Conservation (phyloP, 2,888 invertebrate species). For the Dioctria rufipes region DNA sequence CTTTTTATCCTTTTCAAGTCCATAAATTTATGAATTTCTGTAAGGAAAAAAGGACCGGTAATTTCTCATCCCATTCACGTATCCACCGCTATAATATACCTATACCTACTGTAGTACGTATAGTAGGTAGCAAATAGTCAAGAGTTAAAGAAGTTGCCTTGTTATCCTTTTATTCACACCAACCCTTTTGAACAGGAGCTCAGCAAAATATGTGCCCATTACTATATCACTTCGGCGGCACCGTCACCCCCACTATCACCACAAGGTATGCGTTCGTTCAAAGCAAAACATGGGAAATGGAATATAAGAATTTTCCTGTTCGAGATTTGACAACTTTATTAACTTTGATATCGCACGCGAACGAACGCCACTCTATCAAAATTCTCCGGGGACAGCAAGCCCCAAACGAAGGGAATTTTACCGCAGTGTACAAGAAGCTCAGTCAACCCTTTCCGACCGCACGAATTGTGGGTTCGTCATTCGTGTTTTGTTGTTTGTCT, state of each 20-base stretch:
- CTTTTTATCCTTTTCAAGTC: slow-evolving; percentile 53
- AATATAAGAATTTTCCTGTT: slow-evolving; percentile 57
- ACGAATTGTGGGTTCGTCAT: slow-evolving; percentile 13
- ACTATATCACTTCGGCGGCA: no score
- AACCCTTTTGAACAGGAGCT: slow-evolving; percentile 10
- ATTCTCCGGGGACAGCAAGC: slow-evolving; percentile 37
- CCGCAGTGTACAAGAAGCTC: slow-evolving; percentile 25
- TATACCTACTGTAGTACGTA: no score
- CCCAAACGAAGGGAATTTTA: slow-evolving; percentile 10
- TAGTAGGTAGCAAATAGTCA: not conserved
- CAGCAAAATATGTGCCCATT: not conserved
- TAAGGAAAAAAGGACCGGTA: slow-evolving; percentile 27
- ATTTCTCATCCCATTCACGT: not conserved
- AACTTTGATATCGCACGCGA: slow-evolving; percentile 61
- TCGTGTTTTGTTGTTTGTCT: slow-evolving; percentile 13
- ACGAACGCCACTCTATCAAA: slow-evolving; percentile 53
- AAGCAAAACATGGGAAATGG: slow-evolving; percentile 8
- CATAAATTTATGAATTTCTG: slow-evolving; percentile 56
- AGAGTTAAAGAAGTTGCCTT: slow-evolving; percentile 20
- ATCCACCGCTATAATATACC: no score
- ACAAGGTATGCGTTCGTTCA: not conserved
- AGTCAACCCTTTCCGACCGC: slow-evolving; percentile 44
- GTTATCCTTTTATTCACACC: slow-evolving; percentile 46
- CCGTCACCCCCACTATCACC: no score
- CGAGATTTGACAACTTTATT: slow-evolving; percentile 61